Percentiles rank a stretch among this genome's conserved stretches.
These are phyloP conservation scores for Buceros bicornis DNA, from an alignment of 2,797 vertebrate genomes.

Conservation along the genomic window DNA sequence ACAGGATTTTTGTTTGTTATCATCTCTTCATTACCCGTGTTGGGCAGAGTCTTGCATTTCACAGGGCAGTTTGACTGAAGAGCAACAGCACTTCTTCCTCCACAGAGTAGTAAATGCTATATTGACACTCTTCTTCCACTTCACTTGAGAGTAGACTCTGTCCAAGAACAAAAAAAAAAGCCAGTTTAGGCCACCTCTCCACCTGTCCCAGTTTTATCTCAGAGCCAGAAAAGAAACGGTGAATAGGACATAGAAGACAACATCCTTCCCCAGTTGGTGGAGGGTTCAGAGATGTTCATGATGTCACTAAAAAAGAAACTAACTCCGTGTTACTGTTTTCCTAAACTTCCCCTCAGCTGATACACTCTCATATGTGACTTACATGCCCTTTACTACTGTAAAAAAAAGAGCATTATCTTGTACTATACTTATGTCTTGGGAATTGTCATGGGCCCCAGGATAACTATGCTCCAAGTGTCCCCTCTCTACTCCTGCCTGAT, in stretches of 20 bases:
- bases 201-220: background rate
- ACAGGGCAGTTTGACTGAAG: background rate
- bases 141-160: background rate
- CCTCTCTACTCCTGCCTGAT: background rate
- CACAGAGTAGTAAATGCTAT: background rate
- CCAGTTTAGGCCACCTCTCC: background rate
- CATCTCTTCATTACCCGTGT: background rate
- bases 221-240: background rate
- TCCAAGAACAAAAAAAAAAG: background rate
- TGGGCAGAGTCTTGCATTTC: background rate
- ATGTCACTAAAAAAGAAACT: background rate
- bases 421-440: background rate
- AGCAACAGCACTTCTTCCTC: background rate
- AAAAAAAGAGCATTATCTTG: background rate
- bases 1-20: background rate
- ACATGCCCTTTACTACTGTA: background rate
- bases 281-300: background rate
- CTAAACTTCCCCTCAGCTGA: background rate
- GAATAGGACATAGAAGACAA: background rate
- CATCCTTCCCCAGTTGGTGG: background rate
- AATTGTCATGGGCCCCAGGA: background rate
- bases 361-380: background rate
- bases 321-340: fast-evolving
- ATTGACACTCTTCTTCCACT: background rate
- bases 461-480: background rate